Base-by-base conservation (phyloP, 2,797 vertebrate species). In the Aldrovandia affinis region DNA sequence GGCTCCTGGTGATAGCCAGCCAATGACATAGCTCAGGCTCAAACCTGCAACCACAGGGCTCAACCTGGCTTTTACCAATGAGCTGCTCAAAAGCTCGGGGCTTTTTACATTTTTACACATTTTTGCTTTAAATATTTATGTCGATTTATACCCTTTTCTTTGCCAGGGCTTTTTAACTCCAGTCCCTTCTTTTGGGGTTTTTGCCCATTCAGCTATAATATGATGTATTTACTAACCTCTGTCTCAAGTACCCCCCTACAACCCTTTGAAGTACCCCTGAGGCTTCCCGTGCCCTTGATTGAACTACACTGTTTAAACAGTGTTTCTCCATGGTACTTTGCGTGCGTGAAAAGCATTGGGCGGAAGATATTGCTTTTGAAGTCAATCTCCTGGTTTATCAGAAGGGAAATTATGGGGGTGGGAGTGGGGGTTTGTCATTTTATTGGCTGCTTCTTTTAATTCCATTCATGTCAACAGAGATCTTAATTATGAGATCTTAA, bases 401-500 rank as follows among this genome's bases (percentile, higher is more conserved):
- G 36, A 73, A 73, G 68, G 68, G 68, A 39, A 36, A 42, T 73
- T 0, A 7, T 5, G 36, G 0, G 20, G 68, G n/a, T 65, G 12
- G 8, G 63, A 22, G 12, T 25, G 57, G 7, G 28, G 63, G 68
- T 33, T 33, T 73, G 36, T 33, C 8, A 15, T 73, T 18, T 73
- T 33, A 39, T 73, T 70, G 39, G 22, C 36, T 73, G 68, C 36
- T 33, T 39, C 68, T 22, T 73, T n/a, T 42, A 39, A 33, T 73
- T 73, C 68, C 36, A 20, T 42, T 73, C 15, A 42, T 42, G 68
- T 73, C 68, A 33, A 42, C 20, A 73, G 68, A 42, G 68, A 73
- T 73, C 68, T 42, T 73, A 73, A 73, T 20, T 68, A n/a, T n/a
- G n/a, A n/a, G n/a, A n/a, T n/a, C n/a, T n/a, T 73, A 73, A 73